Base-by-base conservation (phyloP, 2,888 invertebrate species). In the Ennomos fuscantarius region DNA sequence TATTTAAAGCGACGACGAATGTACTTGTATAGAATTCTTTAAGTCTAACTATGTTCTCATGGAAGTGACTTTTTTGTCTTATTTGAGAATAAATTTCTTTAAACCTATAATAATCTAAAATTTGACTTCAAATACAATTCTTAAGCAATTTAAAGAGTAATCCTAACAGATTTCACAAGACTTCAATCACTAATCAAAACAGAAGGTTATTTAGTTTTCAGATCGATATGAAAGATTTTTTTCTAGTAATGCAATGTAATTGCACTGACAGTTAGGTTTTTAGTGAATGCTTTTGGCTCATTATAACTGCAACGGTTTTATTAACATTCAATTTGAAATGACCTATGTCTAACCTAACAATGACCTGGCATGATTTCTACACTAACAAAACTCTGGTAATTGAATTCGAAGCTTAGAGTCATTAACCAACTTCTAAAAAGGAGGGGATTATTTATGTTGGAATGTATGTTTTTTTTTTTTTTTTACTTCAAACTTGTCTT, bases 301-400 rank as follows among this genome's bases (percentile, higher is more conserved):
- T 46, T 46, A 43, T 41, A 51, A 42, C 46, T 13, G 56, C 42
- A 47, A 52, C 44, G 32, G 42, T 8, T 10, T 43, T 42, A 33
- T 31, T 34, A 44, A 35, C 34, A 46, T 47, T 47, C 42, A 34
- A 56, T 56, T 56, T 44, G 8, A 15, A 2, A 24, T 57, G 52
- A 57, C 47, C n/a, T n/a, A n/a, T n/a, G n/a, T n/a, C n/a, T n/a
- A n/a, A n/a, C n/a, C 56, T 51, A 51, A 46, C 46, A 37, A 31
- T 57, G 56, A 57, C 57, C 47, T 56, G 55, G 11, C 5, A 40
- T 13, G 13, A 12, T 56, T 56, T 39, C 46, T 13, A 48, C 47
- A 57, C 43, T 10, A 34, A 0, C 24, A 3, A 24, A 24, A 6
- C 24, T 24, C 24, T 24, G 1, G 15, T 15, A 24, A 24, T 5